These are phyloP conservation scores for Astreopora myriophthalma DNA, from an alignment of 64 coral and sea anemone species.

Conservation along the genomic window DNA sequence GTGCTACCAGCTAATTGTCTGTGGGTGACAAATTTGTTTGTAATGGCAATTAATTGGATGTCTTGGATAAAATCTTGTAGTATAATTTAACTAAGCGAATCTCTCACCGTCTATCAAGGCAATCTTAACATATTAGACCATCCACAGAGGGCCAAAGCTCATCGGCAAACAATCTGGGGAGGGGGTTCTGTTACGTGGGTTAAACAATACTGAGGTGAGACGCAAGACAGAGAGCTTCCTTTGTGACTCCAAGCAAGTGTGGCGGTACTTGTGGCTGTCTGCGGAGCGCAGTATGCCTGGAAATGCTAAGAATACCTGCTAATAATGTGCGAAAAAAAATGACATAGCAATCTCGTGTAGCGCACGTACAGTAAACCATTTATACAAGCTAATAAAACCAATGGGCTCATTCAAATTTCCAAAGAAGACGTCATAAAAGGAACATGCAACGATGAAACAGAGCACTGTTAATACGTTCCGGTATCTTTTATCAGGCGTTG, in stretches of 20 bases:
- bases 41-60: constrained; percentile 26
- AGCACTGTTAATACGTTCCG: no score
- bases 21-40: not conserved
- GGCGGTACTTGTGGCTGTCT: constrained; percentile 17
- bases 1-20: not conserved
- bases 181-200: not conserved
- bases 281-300: not conserved
- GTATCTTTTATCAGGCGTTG: no score
- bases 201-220: not conserved
- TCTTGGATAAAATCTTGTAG: not conserved
- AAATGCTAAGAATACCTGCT: constrained; percentile 25
- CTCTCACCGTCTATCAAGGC: not conserved
- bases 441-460: no score
- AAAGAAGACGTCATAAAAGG: no score
- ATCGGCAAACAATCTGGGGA: not conserved
- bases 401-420: not conserved
- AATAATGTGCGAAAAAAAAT: constrained; percentile 37
- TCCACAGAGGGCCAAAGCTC: not conserved
- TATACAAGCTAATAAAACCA: not conserved
- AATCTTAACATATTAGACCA: not conserved
- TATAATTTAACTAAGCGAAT: constrained; percentile 1
- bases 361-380: not conserved
- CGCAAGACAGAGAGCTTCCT: constrained; percentile 22
- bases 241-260: constrained; percentile 29
- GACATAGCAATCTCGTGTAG: not conserved